Conservation (phyloP, 2,888 invertebrate genomes). For the Cheiracanthium punctorium region DNA sequence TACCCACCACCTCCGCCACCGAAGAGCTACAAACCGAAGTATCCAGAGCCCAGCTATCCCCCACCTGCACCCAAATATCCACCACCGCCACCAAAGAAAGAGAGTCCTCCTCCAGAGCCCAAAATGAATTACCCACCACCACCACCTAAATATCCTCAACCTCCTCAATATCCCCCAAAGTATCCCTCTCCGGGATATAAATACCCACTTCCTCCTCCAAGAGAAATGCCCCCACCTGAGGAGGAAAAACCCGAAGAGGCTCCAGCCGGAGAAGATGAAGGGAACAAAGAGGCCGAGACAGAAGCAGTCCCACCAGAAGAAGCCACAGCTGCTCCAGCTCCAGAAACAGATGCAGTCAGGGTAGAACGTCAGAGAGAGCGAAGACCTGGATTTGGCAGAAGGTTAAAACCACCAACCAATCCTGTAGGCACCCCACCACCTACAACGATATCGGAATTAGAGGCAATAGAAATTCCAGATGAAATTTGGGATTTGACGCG, state of each 20-base stretch:
- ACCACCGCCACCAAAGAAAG: conserved; percentile 16
- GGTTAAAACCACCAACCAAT: conserved; percentile 30
- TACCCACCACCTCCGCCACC: conserved; percentile 21
- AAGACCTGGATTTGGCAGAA: conserved; percentile 42
- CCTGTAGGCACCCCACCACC: background rate
- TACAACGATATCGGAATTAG: background rate
- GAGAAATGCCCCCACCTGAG: conserved; percentile 18
- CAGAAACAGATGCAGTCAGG: conserved; percentile 11
- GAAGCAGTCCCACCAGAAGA: conserved; percentile 27
- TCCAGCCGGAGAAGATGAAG: background rate
- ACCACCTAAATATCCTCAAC: conserved; percentile 25
- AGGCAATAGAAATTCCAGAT: conserved; percentile 28
- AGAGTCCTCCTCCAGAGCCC: conserved; percentile 14
- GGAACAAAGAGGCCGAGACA: conserved; percentile 6
- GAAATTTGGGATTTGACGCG: conserved; percentile 49
- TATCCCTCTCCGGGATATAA: conserved; percentile 50
- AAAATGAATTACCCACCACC: background rate
- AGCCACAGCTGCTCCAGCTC: conserved; percentile 23
- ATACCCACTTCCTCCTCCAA: conserved; percentile 50
- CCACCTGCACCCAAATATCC: conserved; percentile 22
- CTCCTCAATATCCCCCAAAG: conserved; percentile 1
- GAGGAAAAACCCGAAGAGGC: conserved; percentile 3
- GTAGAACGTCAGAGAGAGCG: conserved; percentile 17
- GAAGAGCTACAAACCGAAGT: conserved; percentile 25
- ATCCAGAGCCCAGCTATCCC: conserved; percentile 22